Base-by-base conservation (phyloP, 2,797 vertebrate genomes). In the Taeniopygia guttata region DNA sequence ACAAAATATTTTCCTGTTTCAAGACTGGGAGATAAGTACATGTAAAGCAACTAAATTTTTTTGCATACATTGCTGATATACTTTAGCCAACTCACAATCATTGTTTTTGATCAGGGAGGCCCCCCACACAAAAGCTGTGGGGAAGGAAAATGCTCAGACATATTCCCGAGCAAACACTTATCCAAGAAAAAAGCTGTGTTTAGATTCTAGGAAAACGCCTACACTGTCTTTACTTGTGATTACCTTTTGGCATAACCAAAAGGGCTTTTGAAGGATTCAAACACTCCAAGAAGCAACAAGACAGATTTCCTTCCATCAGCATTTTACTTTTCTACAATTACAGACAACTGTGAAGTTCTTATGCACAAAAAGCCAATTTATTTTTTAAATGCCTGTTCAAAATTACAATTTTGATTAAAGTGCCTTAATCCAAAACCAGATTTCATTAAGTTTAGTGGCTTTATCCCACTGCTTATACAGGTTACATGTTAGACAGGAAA, bases 121-220 rank as follows among this genome's bases (percentile, higher is more conserved):
- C 60, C 18, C 48, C 32, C 9, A 6, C 45, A 66, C 69, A 90
- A 79, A 89, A 96, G 69, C 73, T 67, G 43, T 42, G 26, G 58
- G 66, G 77, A 86, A 82, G 75, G 74, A 95, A 74, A 87, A 93
- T 76, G 49, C 59, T 90, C 80, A 94, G 85, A 81, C 60, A 52
- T 68, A 88, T 48, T 86, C 30, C 34, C 83, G 56, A 89, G 78
- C 75, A 93, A 95, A 90, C 52, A 63, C 15, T 90, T 59, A 76
- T 63, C 38, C 76, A 87, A 86, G 77, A 79, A 91, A 91, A 29
- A 78, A 84, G 38, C 7, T 46, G 38, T 25, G 51, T 90, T 91
- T 91, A 89, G 56, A 64, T 70, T 63, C 63, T 79, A 84, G 83
- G 59, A 78, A 81, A 95, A 92, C 6, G 8, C 80, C 88, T 23